These are phyloP conservation scores for Botia kubotai DNA, from an alignment of 2,797 vertebrate species.

Conservation along the genomic window DNA sequence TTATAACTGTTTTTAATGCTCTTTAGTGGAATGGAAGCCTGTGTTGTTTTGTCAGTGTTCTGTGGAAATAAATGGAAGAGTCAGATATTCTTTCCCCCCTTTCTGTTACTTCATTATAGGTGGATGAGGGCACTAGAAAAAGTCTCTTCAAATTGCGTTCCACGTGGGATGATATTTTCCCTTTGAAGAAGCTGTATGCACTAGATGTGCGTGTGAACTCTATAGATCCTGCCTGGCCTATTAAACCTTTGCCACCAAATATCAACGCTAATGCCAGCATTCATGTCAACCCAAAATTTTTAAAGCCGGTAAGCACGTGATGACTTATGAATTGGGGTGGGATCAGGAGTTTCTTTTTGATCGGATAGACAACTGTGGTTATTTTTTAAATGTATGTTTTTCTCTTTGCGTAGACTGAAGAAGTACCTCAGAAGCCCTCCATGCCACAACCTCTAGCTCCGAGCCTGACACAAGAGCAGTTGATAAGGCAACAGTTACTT, in stretches of 20 bases:
- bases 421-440: constrained; percentile 73
- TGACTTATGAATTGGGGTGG: neutral
- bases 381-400: constrained; percentile 31
- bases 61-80: constrained; percentile 2
- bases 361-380: neutral
- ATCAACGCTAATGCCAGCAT: constrained; percentile 97
- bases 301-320: constrained; percentile 92
- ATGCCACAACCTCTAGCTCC: constrained; percentile 81
- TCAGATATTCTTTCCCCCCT: constrained; percentile 52
- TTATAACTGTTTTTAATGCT: neutral
- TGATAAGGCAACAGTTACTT: constrained; percentile 95
- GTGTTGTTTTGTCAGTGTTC: constrained; percentile 2
- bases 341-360: neutral
- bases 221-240: constrained; percentile 96
- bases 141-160: constrained; percentile 98
- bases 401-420: constrained; percentile 81
- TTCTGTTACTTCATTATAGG: constrained; percentile 90
- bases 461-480: constrained; percentile 88
- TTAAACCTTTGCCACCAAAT: constrained; percentile 94
- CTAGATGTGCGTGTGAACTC: constrained; percentile 95
- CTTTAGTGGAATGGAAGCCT: neutral
- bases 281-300: constrained; percentile 98
- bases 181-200: constrained; percentile 94
- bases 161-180: constrained; percentile 98
- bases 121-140: constrained; percentile 99